Conservation (phyloP, 1,140 invertebrate species). For the Drosophila bocqueti region DNA sequence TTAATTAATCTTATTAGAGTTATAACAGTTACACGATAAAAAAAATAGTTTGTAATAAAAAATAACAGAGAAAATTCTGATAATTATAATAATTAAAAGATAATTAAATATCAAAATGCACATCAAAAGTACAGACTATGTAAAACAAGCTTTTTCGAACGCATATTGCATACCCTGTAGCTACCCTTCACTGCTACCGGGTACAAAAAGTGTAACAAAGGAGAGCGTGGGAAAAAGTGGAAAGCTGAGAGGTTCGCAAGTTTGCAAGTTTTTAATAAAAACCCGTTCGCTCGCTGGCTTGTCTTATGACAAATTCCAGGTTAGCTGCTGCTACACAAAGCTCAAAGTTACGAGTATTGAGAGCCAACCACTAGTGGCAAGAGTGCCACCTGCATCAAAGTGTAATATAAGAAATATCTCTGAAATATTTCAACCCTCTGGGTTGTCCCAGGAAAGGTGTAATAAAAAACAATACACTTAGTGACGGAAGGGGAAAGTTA, state of each 20-base stretch:
- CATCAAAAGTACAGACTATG: background rate
- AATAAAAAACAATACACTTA: slow-evolving; percentile 29
- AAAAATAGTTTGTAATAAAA: too few relatives aligned
- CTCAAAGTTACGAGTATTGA: slow-evolving; percentile 37
- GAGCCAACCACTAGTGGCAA: background rate
- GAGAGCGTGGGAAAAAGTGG: slow-evolving; percentile 12
- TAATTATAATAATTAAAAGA: background rate
- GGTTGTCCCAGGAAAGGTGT: background rate
- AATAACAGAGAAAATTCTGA: too few relatives aligned
- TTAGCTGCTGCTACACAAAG: slow-evolving; percentile 45
- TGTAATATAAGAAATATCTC: slow-evolving; percentile 22
- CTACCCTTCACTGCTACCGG: background rate
- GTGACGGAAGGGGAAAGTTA: background rate
- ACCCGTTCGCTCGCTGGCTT: slow-evolving; percentile 32
- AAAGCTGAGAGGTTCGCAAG: slow-evolving; percentile 38
- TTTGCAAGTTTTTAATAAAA: slow-evolving; percentile 75
- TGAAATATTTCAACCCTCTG: slow-evolving; percentile 20
- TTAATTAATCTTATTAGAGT: background rate
- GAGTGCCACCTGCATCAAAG: slow-evolving; percentile 10
- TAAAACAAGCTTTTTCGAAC: background rate
- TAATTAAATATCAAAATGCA: background rate
- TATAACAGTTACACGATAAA: too few relatives aligned
- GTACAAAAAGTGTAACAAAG: slow-evolving; percentile 3
- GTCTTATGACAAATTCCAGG: slow-evolving; percentile 73
- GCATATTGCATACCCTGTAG: background rate